Base-by-base conservation (phyloP, 2,113 vertebrate species). In the Hylia prasina region DNA sequence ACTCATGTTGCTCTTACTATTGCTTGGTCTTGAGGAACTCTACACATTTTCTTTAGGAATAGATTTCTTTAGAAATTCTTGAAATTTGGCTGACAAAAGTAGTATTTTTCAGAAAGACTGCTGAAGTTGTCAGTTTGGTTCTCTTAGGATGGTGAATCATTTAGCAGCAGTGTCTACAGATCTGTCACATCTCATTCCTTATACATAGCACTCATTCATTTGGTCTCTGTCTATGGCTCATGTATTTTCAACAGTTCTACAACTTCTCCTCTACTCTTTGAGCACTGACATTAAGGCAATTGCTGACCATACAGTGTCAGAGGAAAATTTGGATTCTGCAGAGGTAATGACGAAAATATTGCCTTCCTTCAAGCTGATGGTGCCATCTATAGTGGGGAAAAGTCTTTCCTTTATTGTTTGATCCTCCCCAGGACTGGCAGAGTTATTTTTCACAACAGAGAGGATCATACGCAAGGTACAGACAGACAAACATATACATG, bases 201-300 rank as follows among this genome's bases (percentile, higher is more conserved):
- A 88, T 96, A 82, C 75, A 90, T 71, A 77, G 54, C 28, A 42
- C 30, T 82, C 70, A 79, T 91, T 94, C 72, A 78, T 89, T 96
- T 72, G 31, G 50, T 94, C 47, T 53, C 65, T 54, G 33, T 68
- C 51, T 77, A 27, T 87, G 50, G 12, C 61, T 93, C 28, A 82
- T 87, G 27, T 82, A 76, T 95, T 94, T 96, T 90, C 85, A 97
- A 40, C 37, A 95, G 31, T 33, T 79, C 22, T 83, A 13, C 24
- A 91, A 24, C 30, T 87, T 89, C 60, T 54, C 33, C 78, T 87
- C 44, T 56, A 1, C n/a, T 51, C 47, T 84, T 87, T 8, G 8
- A 87, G 63, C 47, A 40, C 22, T 82, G 40, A 56, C 20, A 27
- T 70, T 60, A 84, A 68, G 44, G n/a, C 51, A 76, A 11, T 44